These are phyloP conservation scores for Oreocharis arfaki DNA, from an alignment of 2,113 vertebrate genomes.

Conservation along the genomic window DNA sequence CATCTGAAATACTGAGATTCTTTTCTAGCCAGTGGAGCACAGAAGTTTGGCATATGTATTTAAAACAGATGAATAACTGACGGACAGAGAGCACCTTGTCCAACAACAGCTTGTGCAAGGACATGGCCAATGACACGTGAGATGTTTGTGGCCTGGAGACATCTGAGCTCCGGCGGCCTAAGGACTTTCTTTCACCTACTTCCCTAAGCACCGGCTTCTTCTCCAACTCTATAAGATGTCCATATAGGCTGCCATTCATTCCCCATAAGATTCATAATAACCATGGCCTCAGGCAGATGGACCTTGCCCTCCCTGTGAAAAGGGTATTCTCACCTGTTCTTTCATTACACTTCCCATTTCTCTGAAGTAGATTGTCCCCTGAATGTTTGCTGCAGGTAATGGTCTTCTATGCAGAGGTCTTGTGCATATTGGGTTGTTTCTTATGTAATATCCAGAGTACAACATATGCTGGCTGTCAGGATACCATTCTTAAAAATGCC, in stretches of 20 bases:
- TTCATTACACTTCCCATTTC: neutral
- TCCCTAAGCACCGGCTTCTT: neutral
- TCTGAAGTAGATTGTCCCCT: neutral
- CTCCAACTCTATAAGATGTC: neutral
- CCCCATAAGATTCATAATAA: neutral
- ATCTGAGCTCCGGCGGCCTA: neutral
- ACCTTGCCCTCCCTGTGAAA: neutral
- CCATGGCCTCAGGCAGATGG: neutral
- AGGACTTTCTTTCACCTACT: neutral
- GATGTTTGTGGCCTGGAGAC: neutral
- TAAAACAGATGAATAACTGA: neutral
- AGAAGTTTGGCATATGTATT: neutral
- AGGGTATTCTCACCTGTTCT: neutral
- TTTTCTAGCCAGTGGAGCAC: neutral
- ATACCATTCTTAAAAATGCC: neutral
- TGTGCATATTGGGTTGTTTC: neutral
- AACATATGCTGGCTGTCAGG: neutral
- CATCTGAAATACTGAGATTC: neutral
- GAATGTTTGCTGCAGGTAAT: neutral
- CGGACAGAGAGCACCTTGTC: neutral
- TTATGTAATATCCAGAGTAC: neutral
- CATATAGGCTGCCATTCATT: neutral
- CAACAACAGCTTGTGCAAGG: neutral
- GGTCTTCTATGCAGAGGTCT: neutral
- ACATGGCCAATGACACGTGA: rapidly evolving